A percentile compares a stretch with the other conserved stretches of the same genome.
These are phyloP conservation scores for Ispidina picta DNA, from an alignment of 2,797 vertebrate genomes.

Conservation along the genomic window DNA sequence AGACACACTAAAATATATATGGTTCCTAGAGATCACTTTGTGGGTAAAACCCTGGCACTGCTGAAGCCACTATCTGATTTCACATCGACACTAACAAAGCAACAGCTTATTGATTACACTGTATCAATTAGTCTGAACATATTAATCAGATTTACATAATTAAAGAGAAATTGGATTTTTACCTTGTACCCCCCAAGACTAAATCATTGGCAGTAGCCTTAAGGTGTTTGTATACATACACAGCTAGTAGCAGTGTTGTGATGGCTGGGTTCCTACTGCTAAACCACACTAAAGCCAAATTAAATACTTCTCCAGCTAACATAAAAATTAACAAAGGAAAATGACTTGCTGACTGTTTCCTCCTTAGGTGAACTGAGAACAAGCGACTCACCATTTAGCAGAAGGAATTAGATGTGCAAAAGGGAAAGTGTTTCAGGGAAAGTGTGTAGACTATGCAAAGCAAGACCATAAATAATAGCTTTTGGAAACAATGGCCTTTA, in stretches of 20 bases:
- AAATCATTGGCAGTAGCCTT: background rate
- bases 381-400: constrained; percentile 36
- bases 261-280: background rate
- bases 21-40: background rate
- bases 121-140: background rate
- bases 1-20: background rate
- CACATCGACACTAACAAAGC: background rate
- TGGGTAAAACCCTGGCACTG: background rate
- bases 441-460: constrained; percentile 48
- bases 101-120: background rate
- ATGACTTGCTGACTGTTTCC: background rate
- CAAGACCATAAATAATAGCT: constrained; percentile 46
- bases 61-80: background rate
- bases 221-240: background rate
- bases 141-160: background rate
- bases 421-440: constrained; percentile 40
- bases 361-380: constrained; percentile 9
- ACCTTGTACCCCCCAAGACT: background rate
- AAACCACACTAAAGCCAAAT: background rate
- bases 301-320: constrained; percentile 7
- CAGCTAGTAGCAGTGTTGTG: background rate
- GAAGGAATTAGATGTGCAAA: constrained; percentile 52
- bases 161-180: background rate
- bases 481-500: background rate
- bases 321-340: background rate